Conservation (phyloP, 2,113 vertebrate genomes). For the Alexandromys fortis region DNA sequence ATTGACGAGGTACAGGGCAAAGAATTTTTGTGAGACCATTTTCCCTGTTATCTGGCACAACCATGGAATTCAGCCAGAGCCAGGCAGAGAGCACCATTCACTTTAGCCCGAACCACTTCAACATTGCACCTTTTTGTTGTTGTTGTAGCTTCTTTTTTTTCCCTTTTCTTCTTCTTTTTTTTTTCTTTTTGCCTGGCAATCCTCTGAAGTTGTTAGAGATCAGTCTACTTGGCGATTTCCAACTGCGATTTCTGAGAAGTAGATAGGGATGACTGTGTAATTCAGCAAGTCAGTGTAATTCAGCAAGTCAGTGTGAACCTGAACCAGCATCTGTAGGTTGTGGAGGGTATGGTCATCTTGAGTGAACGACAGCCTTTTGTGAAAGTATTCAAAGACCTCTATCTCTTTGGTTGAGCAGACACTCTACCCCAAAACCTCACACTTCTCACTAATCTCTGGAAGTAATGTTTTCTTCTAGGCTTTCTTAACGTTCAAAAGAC, state of each 20-base stretch:
- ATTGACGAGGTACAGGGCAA: background rate
- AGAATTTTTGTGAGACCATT: background rate
- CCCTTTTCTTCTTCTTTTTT: too few species aligned
- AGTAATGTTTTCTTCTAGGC: constrained; percentile 93
- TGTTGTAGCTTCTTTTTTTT: too few species aligned
- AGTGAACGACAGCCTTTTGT: background rate
- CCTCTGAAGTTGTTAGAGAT: constrained; percentile 62
- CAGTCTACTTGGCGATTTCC: background rate
- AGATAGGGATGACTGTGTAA: background rate
- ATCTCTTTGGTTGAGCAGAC: constrained; percentile 86
- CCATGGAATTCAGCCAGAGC: fast-evolving
- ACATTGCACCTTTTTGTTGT: too few species aligned
- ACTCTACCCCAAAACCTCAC: constrained; percentile 89
- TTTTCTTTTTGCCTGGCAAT: constrained; percentile 88
- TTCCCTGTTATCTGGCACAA: background rate
- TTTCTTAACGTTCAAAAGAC: constrained; percentile 92
- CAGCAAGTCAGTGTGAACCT: background rate
- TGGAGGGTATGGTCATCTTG: background rate
- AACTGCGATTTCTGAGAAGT: background rate
- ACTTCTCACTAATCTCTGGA: constrained; percentile 89
- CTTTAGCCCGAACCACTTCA: constrained; percentile 88
- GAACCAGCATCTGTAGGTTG: background rate
- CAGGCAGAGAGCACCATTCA: constrained; percentile 73
- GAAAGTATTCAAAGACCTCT: background rate
- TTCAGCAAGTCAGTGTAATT: background rate